Evolutionary conservation across 2,888 invertebrate genomes (phyloP), one percentile per base, ranked within the genome.

Genomic region (Philhelius pedissequus): DNA sequence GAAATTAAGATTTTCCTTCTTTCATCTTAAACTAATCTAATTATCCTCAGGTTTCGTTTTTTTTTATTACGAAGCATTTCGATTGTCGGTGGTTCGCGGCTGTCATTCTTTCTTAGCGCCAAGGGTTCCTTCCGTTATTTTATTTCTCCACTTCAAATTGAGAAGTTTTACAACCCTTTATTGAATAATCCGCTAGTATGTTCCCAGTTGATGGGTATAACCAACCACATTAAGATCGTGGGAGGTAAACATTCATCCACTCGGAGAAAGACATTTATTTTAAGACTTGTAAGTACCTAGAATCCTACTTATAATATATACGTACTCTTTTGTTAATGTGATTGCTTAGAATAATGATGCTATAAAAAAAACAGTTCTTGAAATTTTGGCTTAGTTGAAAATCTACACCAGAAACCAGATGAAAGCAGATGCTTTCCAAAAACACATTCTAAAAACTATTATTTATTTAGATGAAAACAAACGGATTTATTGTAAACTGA

Each of bases 331-430:
- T 54, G 68, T 74, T 48, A 73, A 75, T 58, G 70, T 45, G 50
- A 48, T 78, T 78, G 83, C 70, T 78, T 83, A 40, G 27, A 54
- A 54, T 43, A 50, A 66, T 71, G 22, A 18, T 27, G 32, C 71
- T 71, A 48, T 73, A 82, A 82, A 25, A 25, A 18, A 32, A 48
- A 75, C 74, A 83, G 43, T 77, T 77, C 73, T 48, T 11, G 11
- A 73, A 64, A 73, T 66, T 68, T 76, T 70, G 64, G 35, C 8
- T 38, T 4, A 30, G 58, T 8, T 43, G 27, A 45, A 22, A 22
- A 25, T 25, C 52, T 25, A 20, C n/a, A n/a, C n/a, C n/a, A n/a
- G n/a, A n/a, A n/a, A n/a, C 13, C 70, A 58, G 66, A 76, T 76
- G 76, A 43, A 70, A 35, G 9, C 62, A 73, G 58, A 66, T 70